Base-by-base conservation (phyloP, 2,797 vertebrate species). In the Crypturellus tataupa region DNA sequence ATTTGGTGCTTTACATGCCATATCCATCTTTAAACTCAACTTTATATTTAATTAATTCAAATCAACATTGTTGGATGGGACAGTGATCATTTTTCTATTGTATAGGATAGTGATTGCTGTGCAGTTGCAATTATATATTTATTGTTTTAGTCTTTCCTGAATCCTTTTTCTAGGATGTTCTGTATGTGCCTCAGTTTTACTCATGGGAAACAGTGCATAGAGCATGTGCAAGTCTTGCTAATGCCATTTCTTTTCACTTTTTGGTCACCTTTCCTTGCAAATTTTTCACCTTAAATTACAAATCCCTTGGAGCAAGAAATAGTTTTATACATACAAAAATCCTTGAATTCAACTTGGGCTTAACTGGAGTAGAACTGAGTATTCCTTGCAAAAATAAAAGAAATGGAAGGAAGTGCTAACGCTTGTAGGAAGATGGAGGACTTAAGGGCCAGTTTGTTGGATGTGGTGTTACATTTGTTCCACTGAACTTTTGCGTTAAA, bases 11-110 rank as follows among this genome's bases (percentile, higher is more conserved):
- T 31, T 84, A 29, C 24, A 5, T 63, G 76, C 40, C 12, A 13
- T 23, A 10, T 31, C 42, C 42, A 9, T 64, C 73, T 62, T 35
- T 21, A 10, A 76, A 69, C 9, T 27, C 39, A 0, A 40, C 31
- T 56, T 47, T 13, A 47, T 58, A 39, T 67, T 62, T 69, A 1
- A 29, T 76, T 84, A 65, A 77, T 67, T 15, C 1, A 19, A 18
- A 33, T 9, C 20, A 31, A 2, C 55, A 77, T 77, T 63, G 59
- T 15, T 6, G 51, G 68, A 10, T 69, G 72, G 62, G 55, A 40
- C 73, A 63, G 29, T 10, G 2, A 3, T 40, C 3, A 11, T 65
- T 47, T 35, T 51, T 59, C 6, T 59, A 2, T 17, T 0, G 0
- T 16, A 1, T 46, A 17, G 49, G 47, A 6, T 53, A 33, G 44